Evolutionary conservation across 2,888 invertebrate species (phyloP).

Genomic region (Nasonovia ribisnigri): DNA sequence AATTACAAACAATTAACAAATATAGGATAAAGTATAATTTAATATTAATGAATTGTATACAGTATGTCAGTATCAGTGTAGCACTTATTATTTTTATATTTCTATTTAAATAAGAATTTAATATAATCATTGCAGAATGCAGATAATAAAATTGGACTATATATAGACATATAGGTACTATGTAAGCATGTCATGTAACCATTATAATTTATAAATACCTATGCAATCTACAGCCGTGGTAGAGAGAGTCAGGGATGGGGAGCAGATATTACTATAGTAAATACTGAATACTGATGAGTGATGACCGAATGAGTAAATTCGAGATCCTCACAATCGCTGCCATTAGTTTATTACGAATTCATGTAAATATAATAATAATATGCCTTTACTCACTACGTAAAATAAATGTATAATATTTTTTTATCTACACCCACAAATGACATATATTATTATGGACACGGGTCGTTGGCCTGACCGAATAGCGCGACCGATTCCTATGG

Average conservation of each 20-base stretch:
- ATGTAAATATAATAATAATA: not conserved
- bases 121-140: not conserved
- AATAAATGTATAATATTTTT: not conserved
- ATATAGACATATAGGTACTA: no score
- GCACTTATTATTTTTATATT: not conserved
- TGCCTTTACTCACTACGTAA: not conserved
- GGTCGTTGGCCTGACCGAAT: not conserved
- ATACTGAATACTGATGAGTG: not conserved
- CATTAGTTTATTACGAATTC: not conserved
- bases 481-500: not conserved
- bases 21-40: no score
- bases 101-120: not conserved
- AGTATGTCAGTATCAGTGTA: no score
- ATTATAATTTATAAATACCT: not conserved
- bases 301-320: not conserved
- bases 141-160: no score
- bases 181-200: not conserved
- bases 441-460: no score
- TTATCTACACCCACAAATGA: not conserved
- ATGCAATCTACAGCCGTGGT: not conserved
- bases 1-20: no score
- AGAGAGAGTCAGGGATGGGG: not conserved
- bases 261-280: not conserved
- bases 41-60: no score
- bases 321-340: not conserved